Evolutionary conservation across 2,113 vertebrate species (phyloP), one percentile per base, ranked within the genome.

Genomic region (Aphelocoma coerulescens): DNA sequence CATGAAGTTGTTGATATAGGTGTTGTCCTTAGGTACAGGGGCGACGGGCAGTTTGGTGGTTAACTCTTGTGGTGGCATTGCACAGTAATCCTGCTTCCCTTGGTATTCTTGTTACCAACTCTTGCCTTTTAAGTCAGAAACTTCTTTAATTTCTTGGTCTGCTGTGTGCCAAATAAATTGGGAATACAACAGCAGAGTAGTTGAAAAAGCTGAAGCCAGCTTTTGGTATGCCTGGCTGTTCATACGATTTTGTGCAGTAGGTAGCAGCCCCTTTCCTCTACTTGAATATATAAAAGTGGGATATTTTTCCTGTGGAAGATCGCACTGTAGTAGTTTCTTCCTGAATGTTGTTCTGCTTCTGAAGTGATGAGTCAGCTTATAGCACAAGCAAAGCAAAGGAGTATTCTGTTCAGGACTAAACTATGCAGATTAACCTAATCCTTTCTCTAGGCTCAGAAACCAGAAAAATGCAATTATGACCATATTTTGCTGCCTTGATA

Each of bases 311-410:
- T 61, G 9, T 61, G 62, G 4, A 27, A 76, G 58, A 69, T 93
- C 11, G 43, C 9, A 6, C 41, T 88, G 18, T 71, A 54, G 51
- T 77, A 79, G 49, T 92, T 91, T 26, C 13, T 87, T 30, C 35
- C 22, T 67, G 30, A 62, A 33, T 54, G n/a, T n/a, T 74, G 54
- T 63, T 91, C 41, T 73, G 14, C 48, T 61, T 95, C 55, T 66
- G 71, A 91, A 88, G 39, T 73, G 49, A 46, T 90, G 49, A 90
- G 51, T 91, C 82, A 88, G 80, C 79, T 88, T 91, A 55, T 52
- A 86, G 44, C 43, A 58, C 24, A 54, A 73, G 44, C 28, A 49
- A 35, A 79, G 72, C 26, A n/a, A 76, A 88, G 54, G 44, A 76
- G 18, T 68, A 35, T 85, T 93, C 52, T 67, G 28, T 79, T 88